Evolutionary conservation across 2,888 invertebrate species (phyloP), one percentile per base, ranked within the genome.

Genomic region (Ischnus inquisitorius): DNA sequence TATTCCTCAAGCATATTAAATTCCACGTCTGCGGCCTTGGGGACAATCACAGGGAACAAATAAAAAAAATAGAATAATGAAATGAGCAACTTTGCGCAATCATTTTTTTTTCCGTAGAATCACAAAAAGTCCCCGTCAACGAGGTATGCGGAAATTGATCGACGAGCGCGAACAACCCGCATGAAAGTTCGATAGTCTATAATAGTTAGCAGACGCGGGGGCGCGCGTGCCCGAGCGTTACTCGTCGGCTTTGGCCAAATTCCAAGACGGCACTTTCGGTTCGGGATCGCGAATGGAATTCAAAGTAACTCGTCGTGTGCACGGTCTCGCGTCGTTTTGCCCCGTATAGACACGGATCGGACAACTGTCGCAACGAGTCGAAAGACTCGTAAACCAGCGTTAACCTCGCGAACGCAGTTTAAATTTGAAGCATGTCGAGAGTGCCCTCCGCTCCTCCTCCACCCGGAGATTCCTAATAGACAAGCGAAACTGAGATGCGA

Each of bases 181-280:
- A 81, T 62, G 80, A 81, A 81, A 81, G 80, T 76, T 34, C 67
- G 48, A 14, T 60, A 60, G 28, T 60, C 60, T 60, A 28, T 14
- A 60, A 34, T 34, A 34, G 1, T 1, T 6, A 60, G n/a, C 14
- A 25, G 2, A 5, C 4, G 25, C 4, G 25, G 57, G 34, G 34
- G 34, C 34, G 34, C 34, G 34, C 4, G 34, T 34, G 5, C 6
- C 5, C 4, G 34, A 34, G 51, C 48, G 64, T 80, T 71, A 71
- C 65, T 64, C 69, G 39, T 8, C 71, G 87, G 82, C 82, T 91
- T 89, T 92, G 92, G 91, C 90, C 89, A 91, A 91, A 91, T 91
- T 90, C 91, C 92, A 91, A 34, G 87, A 78, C 71, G 79, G 85
- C 85, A 91, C 92, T 92, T 92, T 91, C 92, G 87, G 86, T 54